Base-by-base conservation (phyloP, 2,888 invertebrate species). In the Phyto melanocephala region DNA sequence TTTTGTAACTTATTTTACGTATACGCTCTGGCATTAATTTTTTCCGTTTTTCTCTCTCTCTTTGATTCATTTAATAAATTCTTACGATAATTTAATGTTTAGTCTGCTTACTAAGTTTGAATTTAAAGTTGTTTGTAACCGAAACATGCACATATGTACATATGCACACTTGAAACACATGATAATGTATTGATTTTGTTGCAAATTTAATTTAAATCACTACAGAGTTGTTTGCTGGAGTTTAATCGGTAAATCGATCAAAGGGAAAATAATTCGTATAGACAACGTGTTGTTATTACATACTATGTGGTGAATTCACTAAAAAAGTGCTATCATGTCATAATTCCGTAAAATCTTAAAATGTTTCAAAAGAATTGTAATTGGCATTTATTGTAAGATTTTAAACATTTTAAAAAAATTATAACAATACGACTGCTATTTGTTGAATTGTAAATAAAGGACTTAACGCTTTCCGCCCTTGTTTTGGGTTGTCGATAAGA, bases 11-110 rank as follows among this genome's bases (percentile, higher is more conserved):
- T 78, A 63, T 62, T 78, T 63, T 45, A 63, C 62, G 56, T 65
- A 20, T 52, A 56, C 45, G 45, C 42, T 35, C n/a, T 67, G 75
- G 24, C 24, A 13, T 50, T n/a, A n/a, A n/a, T n/a, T 28, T 28
- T 28, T 28, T 5, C 28, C 28, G 6, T 28, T 60, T 58, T 74
- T 56, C 28, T 28, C 63, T 3, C 1, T 24, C 33, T 47, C 20
- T 37, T 62, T 17, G 35, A 62, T 70, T 77, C 62, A 62, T 77
- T 72, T 71, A 71, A 78, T 71, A 78, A 78, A 78, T 71, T 79
- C 71, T 58, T 79, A 58, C 35, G 58, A 71, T 79, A 72, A 71
- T 79, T 78, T 78, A 47, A 78, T 56, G 78, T 78, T 71, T 70
- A 62, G 77, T 62, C 63, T 17, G 62, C 63, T 54, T 63, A 70